phyloP scores from a whole-genome alignment of 1,140 invertebrate genomes.

The Papilio polyxenes region DNA sequence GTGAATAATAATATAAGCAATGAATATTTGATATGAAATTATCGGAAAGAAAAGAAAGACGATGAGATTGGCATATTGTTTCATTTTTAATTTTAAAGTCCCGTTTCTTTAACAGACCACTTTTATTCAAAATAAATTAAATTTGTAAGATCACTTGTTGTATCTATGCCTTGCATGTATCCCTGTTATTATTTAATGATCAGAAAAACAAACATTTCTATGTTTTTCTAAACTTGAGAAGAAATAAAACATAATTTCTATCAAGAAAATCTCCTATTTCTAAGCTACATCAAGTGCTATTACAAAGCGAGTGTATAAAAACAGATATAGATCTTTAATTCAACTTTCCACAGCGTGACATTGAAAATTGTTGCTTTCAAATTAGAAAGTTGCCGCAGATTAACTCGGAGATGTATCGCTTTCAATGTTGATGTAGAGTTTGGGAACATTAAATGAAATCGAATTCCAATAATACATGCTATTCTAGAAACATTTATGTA shows the following conservation, averaged over 20 bases:
- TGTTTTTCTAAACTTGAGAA: not conserved
- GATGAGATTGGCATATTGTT: too few relatives aligned
- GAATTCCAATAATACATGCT: not conserved
- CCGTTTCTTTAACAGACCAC: too few relatives aligned
- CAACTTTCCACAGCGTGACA: conserved; percentile 37
- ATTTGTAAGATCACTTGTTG: too few relatives aligned
- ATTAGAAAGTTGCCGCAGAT: conserved; percentile 31
- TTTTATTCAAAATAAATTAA: too few relatives aligned
- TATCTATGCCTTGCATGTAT: too few relatives aligned
- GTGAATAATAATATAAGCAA: too few relatives aligned
- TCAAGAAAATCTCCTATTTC: not conserved
- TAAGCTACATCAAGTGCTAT: conserved; percentile 2
- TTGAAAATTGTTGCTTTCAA: conserved; percentile 38
- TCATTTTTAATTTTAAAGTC: too few relatives aligned
- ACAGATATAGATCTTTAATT: conserved; percentile 33
- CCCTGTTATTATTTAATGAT: too few relatives aligned
- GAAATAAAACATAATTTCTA: not conserved
- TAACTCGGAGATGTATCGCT: conserved; percentile 27
- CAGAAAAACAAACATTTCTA: too few relatives aligned
- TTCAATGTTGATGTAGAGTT: not conserved
- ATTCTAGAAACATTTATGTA: not conserved
- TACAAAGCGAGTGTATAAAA: conserved; percentile 20
- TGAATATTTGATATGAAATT: too few relatives aligned
- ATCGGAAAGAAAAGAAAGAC: too few relatives aligned
- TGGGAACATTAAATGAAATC: conserved; percentile 2